Conservation (phyloP, 2,797 vertebrate genomes). For the Anniella stebbinsi region DNA sequence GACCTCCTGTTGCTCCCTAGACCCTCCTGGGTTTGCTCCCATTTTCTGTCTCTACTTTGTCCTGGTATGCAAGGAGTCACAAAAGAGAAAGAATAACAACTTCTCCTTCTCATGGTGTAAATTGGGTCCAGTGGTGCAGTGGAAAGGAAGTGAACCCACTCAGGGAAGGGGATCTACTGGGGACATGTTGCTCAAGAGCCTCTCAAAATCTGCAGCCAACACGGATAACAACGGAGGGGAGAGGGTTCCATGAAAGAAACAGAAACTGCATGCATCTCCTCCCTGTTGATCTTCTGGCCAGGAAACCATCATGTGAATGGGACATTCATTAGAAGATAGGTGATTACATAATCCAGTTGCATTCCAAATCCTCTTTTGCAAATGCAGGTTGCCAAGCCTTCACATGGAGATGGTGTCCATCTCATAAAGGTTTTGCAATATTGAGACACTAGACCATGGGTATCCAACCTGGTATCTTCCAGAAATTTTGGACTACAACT, state of each 20-base stretch:
- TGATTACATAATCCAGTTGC: neutral
- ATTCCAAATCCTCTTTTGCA: neutral
- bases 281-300: neutral
- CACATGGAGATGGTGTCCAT: neutral
- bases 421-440: neutral
- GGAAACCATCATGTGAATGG: neutral
- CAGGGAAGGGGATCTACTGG: neutral
- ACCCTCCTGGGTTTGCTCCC: neutral
- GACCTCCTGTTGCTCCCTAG: neutral
- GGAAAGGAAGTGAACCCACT: neutral
- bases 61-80: no score
- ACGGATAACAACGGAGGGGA: neutral
- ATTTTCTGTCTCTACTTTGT: neutral
- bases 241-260: neutral
- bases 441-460: neutral
- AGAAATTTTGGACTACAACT: no score
- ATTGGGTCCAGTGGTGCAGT: neutral
- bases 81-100: neutral
- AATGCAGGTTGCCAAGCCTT: neutral
- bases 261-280: neutral
- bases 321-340: neutral
- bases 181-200: neutral
- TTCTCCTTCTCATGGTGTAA: neutral
- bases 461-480: no score
- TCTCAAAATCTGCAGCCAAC: neutral